Evolutionary conservation across 2,888 invertebrate species (phyloP).

Genomic region (Microctonus brassicae): DNA sequence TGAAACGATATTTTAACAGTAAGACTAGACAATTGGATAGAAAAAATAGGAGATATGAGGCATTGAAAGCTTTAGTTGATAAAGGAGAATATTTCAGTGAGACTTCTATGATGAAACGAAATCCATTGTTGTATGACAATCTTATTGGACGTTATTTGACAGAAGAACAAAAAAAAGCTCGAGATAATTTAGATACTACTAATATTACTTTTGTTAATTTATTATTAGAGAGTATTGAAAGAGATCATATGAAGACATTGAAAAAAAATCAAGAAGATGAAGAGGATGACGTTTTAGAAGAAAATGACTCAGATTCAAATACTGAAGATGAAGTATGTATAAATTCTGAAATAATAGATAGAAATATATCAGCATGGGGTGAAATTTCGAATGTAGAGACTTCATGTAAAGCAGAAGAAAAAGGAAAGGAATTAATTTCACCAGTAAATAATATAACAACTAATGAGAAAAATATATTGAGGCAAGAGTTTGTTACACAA

Average conservation of each 20-base stretch:
- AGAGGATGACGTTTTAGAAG: slow-evolving; percentile 72
- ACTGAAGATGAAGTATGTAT: slow-evolving; percentile 44
- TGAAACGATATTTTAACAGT: slow-evolving; percentile 73
- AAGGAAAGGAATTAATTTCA: slow-evolving; percentile 26
- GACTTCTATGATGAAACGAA: slow-evolving; percentile 92
- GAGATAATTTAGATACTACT: slow-evolving; percentile 75
- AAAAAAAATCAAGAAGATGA: slow-evolving; percentile 75
- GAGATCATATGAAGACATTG: slow-evolving; percentile 76
- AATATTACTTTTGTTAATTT: slow-evolving; percentile 80
- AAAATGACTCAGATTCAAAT: slow-evolving; percentile 63
- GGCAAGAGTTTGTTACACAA: slow-evolving; percentile 85
- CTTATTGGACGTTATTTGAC: slow-evolving; percentile 89
- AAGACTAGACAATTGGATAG: slow-evolving; percentile 72
- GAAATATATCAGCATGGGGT: slow-evolving; percentile 37
- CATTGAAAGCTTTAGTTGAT: slow-evolving; percentile 80
- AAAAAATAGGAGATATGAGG: slow-evolving; percentile 87
- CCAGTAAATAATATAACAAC: slow-evolving; percentile 54
- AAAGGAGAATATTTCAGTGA: slow-evolving; percentile 89
- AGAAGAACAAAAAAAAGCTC: slow-evolving; percentile 78
- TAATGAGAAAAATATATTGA: slow-evolving; percentile 76
- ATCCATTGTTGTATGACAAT: slow-evolving; percentile 91
- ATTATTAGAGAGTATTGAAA: slow-evolving; percentile 85
- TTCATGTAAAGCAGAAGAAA: slow-evolving; percentile 43
- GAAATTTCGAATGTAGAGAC: slow-evolving; percentile 33
- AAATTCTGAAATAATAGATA: slow-evolving; percentile 21